phyloP scores from a whole-genome alignment of 2,797 vertebrate species.

The Dryobates pubescens region DNA sequence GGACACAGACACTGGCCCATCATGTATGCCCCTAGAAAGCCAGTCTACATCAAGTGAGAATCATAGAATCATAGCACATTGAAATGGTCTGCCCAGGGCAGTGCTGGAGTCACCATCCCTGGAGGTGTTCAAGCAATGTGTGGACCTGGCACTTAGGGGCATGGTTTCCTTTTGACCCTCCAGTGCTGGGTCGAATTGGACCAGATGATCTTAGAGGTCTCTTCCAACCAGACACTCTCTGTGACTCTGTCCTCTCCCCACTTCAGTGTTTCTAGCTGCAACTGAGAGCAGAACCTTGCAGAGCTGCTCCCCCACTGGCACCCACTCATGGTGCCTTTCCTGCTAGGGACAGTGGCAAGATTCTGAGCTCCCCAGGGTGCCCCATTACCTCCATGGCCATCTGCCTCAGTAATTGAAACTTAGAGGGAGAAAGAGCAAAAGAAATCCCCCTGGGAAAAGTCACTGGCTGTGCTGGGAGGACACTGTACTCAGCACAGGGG shows the following conservation, averaged over 20 bases:
- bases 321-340: rapidly evolving
- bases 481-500: neutral
- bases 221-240: no score
- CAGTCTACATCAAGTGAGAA: neutral
- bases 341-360: neutral
- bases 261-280: neutral
- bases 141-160: no score
- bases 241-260: neutral
- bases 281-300: neutral
- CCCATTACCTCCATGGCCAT: neutral
- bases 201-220: no score
- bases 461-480: neutral
- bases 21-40: neutral
- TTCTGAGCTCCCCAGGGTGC: neutral
- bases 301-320: neutral
- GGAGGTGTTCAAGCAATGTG: no score
- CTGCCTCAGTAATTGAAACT: neutral
- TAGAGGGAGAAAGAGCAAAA: neutral
- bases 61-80: no score
- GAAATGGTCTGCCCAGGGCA: no score
- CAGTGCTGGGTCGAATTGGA: no score
- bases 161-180: no score
- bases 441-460: neutral
- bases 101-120: no score
- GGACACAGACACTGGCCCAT: neutral